Percentiles rank a stretch among this genome's conserved stretches.
phyloP scores from a whole-genome alignment of 2,797 vertebrate species.

The Coreius guichenoti region DNA sequence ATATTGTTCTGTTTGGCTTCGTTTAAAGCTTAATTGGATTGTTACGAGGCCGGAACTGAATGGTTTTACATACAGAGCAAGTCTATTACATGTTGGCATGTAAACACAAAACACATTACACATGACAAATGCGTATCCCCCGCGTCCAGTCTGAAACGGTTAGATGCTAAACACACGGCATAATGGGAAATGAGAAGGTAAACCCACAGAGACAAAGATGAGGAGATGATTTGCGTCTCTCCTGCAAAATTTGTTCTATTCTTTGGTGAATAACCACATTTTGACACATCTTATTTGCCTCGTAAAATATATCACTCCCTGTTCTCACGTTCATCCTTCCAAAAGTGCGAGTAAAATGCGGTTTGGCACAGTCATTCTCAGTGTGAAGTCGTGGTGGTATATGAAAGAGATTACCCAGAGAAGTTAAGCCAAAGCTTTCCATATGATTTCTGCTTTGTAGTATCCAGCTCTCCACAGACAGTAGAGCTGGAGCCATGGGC shows the following conservation, averaged over 20 bases:
- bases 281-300: slow-evolving; percentile 63
- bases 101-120: slow-evolving; percentile 61
- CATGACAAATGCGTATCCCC: slow-evolving; percentile 58
- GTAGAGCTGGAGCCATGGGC: slow-evolving; percentile 47
- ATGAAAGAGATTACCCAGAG: slow-evolving; percentile 33
- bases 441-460: slow-evolving; percentile 55
- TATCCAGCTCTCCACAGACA: slow-evolving; percentile 59
- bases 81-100: slow-evolving; percentile 65
- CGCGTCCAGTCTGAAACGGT: slow-evolving; percentile 56
- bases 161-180: slow-evolving; percentile 65
- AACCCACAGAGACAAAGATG: slow-evolving; percentile 53
- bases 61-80: slow-evolving; percentile 63
- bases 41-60: slow-evolving; percentile 60
- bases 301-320: slow-evolving; percentile 51
- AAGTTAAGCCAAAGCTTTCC: slow-evolving; percentile 62
- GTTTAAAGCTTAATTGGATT: slow-evolving; percentile 61
- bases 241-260: slow-evolving; percentile 25
- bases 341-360: slow-evolving; percentile 30
- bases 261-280: slow-evolving; percentile 36
- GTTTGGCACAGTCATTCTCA: slow-evolving; percentile 7
- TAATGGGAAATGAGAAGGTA: slow-evolving; percentile 63
- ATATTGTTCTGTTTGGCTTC: slow-evolving; percentile 55
- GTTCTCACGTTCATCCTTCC: slow-evolving; percentile 30
- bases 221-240: slow-evolving; percentile 22
- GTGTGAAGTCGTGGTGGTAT: slow-evolving; percentile 27